Percentiles rank a stretch among this genome's conserved stretches.
phyloP scores from a whole-genome alignment of 2,888 invertebrate species.

The Cataglyphis rosenhaueri region DNA sequence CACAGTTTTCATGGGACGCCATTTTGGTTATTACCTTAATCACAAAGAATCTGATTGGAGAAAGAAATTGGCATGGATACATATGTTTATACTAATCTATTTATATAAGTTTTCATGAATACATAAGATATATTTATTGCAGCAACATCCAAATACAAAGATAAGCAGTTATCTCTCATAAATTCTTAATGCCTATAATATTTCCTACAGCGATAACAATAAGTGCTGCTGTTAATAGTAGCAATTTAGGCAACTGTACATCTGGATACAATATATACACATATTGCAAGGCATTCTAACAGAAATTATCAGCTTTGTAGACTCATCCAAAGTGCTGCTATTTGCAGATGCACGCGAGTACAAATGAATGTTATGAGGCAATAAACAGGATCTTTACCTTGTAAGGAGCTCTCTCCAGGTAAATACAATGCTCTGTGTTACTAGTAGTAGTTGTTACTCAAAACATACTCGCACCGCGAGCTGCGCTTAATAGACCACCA shows the following conservation, averaged over 20 bases:
- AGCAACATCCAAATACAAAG: neutral
- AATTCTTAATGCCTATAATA: neutral
- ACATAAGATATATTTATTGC: slow-evolving; percentile 12
- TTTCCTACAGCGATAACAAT: slow-evolving; percentile 15
- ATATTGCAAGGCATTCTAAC: neutral
- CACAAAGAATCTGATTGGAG: neutral
- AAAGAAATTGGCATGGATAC: slow-evolving; percentile 1
- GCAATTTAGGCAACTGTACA: neutral
- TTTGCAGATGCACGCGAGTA: neutral
- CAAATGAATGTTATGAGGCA: neutral
- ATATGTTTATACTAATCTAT: neutral
- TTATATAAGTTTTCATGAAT: neutral
- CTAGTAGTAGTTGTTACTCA: neutral
- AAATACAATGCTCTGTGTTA: slow-evolving; percentile 2
- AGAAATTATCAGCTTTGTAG: neutral
- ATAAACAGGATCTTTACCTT: slow-evolving; percentile 62
- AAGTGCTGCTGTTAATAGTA: neutral
- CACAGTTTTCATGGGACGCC: slow-evolving; percentile 48
- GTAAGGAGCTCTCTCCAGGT: slow-evolving; percentile 21
- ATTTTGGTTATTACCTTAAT: slow-evolving; percentile 61
- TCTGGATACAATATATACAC: neutral
- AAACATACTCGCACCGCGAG: neutral
- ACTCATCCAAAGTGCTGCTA: neutral
- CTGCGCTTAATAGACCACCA: slow-evolving; percentile 2
- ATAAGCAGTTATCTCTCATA: neutral